phyloP scores from a whole-genome alignment of 2,113 vertebrate species.

The Hippocampus barbouri region DNA sequence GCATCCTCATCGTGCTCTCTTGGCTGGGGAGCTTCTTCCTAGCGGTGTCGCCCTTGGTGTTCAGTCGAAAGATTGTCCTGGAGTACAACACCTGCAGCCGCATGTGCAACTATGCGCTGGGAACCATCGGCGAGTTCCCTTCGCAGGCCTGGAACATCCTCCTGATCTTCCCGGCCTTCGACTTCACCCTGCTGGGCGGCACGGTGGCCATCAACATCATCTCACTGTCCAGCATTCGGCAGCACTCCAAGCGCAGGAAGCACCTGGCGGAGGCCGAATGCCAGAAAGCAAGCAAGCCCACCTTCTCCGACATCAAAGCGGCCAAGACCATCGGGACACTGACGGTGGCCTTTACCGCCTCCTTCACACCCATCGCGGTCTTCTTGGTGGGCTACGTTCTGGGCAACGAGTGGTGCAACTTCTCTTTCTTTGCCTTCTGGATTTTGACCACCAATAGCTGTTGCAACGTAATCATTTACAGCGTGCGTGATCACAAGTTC shows the following conservation, averaged over 20 bases:
- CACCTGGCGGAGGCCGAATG: conserved; percentile 61
- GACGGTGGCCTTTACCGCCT: conserved; percentile 73
- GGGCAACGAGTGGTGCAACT: conserved; percentile 76
- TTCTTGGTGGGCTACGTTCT: conserved; percentile 76
- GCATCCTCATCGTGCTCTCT: conserved; percentile 65
- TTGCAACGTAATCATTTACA: conserved; percentile 78
- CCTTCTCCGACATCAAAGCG: conserved; percentile 77
- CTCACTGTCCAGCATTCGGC: conserved; percentile 76
- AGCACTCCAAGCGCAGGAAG: conserved; percentile 71
- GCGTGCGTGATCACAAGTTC: conserved; percentile 75
- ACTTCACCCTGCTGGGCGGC: conserved; percentile 73
- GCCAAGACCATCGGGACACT: conserved; percentile 75
- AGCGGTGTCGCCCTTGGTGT: conserved; percentile 69
- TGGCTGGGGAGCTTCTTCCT: conserved; percentile 75
- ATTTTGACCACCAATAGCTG: conserved; percentile 76
- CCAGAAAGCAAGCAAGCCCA: conserved; percentile 61
- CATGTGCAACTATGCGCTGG: conserved; percentile 76
- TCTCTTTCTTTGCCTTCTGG: conserved; percentile 79
- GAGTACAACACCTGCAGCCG: conserved; percentile 78
- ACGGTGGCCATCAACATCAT: conserved; percentile 74
- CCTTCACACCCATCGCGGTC: conserved; percentile 76
- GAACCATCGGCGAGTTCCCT: conserved; percentile 49
- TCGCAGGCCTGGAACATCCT: conserved; percentile 72
- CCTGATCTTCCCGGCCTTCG: conserved; percentile 74
- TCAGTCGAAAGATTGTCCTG: conserved; percentile 68